Evolutionary conservation across 2,888 invertebrate species (phyloP), one percentile per base, ranked within the genome.

Genomic region (Lochmaea capreae): DNA sequence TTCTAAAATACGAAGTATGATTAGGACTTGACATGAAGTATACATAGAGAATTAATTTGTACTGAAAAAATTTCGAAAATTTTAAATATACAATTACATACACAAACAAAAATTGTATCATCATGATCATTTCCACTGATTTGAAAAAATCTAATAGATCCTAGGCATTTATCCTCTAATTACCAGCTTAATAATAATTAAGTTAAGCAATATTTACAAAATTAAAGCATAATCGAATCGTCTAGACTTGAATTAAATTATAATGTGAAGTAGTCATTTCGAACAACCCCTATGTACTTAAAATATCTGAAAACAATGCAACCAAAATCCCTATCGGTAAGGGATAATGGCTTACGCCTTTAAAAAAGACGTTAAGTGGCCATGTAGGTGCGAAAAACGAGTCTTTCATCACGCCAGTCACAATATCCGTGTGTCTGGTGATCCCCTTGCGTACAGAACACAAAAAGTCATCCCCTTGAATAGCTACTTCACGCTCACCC

Each of bases 351-450:
- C 58, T 65, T 49, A 59, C 42, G 54, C 66, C 16, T 57, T 67
- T 63, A 71, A 75, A 76, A 77, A 80, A 79, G 78, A 77, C 79
- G 74, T 78, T 79, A 79, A 81, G 82, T 81, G 81, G 80, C 78
- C 78, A 77, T 75, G 73, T 79, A 82, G 81, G 81, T 82, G 81
- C 75, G 79, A 81, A 81, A 79, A 80, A 79, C 79, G 75, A 75
- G 77, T 77, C 79, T 78, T 79, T 76, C 79, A 76, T 79, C 79
- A 79, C 81, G 79, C 79, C 79, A 73, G 76, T 78, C 79, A 82
- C 80, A 81, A 80, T 80, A 81, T 77, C 74, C 77, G 75, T 54
- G 10, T 67, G 68, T 75, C 54, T 57, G 65, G 43, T 52, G 70
- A 65, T 65, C 43, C 63, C 63, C 63, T 54, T 33, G 43, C 58